Base-by-base conservation (phyloP, 1,140 invertebrate species). In the Calliphora vicina region DNA sequence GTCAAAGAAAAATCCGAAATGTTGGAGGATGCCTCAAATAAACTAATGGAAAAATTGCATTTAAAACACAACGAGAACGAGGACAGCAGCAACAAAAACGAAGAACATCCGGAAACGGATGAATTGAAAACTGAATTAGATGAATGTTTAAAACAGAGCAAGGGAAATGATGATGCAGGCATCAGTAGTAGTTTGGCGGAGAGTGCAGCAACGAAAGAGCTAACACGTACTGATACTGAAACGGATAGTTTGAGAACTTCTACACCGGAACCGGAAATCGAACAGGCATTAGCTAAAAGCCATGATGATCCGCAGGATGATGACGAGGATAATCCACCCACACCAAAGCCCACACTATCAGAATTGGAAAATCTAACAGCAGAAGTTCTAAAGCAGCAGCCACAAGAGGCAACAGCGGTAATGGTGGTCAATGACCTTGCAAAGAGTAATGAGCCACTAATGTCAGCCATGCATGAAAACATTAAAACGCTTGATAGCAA, bases 211-310 rank as follows among this genome's bases (percentile, higher is more conserved):
- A 67, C 67, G 25, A 86, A 25, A 10, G 20, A 25, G 6, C 9
- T 78, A 15, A 86, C 9, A 67, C 87, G 0, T 82, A 87, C 29
- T 76, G 20, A 45, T 74, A 6, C 86, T 85, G 82, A 82, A 82
- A 85, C 84, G 15, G 89, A 90, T 23, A 90, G 89, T 80, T 81
- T 90, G 71, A 90, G 90, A 84, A 90, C 89, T 10, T 87, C 85
- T 0, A 87, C 89, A 8, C 88, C 89, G 2, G 89, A 90, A 82
- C 89, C 89, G 29, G 89, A 90, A 84, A 90, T 90, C 23, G 89
- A 90, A 72, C 83, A 86, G 1, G 88, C 89, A 1, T 61, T 90
- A 83, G 88, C 85, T 25, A 87, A 67, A 20, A n/a, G 20, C 61
- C 9, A 67, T 67, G 17, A 25, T 12, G 20, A 26, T 43, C 10